Conservation (phyloP, 2,113 vertebrate genomes). For the Hepsetus odoe region DNA sequence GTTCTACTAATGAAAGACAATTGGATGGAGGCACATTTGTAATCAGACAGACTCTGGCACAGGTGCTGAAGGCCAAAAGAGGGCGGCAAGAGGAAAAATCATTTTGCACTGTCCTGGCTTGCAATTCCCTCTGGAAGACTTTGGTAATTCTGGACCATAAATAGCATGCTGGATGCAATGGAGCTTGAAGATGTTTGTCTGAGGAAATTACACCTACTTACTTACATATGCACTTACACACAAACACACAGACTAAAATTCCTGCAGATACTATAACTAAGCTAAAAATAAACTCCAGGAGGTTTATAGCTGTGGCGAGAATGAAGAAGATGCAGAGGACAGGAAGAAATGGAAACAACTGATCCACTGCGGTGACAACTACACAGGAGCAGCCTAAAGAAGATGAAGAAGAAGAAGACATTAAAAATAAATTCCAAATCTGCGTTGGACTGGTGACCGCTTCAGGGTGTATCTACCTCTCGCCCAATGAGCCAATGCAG, state of each 20-base stretch:
- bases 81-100: not conserved
- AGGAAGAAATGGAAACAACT: too few species aligned
- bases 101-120: not conserved
- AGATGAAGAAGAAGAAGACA: too few species aligned
- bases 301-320: too few species aligned
- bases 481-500: too few species aligned
- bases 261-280: not conserved
- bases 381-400: too few species aligned
- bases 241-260: not conserved
- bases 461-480: too few species aligned
- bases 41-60: constrained; percentile 20
- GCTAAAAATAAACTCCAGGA: not conserved
- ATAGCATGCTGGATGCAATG: constrained; percentile 29
- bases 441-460: too few species aligned
- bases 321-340: too few species aligned
- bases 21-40: constrained; percentile 25
- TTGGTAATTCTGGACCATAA: constrained; percentile 10
- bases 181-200: constrained; percentile 14
- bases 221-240: not conserved
- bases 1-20: constrained; percentile 17
- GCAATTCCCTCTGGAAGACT: not conserved
- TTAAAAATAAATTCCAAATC: too few species aligned
- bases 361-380: too few species aligned
- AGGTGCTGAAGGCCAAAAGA: constrained; percentile 18
- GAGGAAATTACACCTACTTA: not conserved